Base-by-base conservation (phyloP, 2,113 vertebrate species). In the Pipa parva region DNA sequence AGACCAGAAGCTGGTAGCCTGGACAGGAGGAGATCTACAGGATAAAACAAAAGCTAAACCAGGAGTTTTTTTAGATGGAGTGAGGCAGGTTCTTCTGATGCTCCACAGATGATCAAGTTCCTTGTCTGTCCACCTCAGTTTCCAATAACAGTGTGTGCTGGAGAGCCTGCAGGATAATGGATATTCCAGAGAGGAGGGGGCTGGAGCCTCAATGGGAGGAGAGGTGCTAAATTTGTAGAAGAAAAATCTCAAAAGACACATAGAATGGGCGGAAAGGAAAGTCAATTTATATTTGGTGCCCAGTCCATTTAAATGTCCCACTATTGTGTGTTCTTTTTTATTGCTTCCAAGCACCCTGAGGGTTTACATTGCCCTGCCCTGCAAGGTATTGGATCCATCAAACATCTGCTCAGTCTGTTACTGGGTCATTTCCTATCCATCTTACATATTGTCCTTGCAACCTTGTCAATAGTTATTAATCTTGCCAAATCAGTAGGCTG, bases 251-350 rank as follows among this genome's bases (percentile, higher is more conserved):
- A 66, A 36, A 15, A 49, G 46, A 42, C 39, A 6, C 6, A 49
- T 52, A 52, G 33, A 21, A 59, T 57, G 66, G 65, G 13, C 54
- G 64, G 48, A 45, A 48, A 36, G 64, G 59, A 45, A 57, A 59
- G 57, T 61, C 66, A 21, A 70, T 61, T 61, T 59, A 42, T 70
- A 58, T 29, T 51, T 54, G 46, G 46, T 61, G 37, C 25, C 33
- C 31, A 54, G 57, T 70, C 49, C 66, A 70, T 61, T 70, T 70
- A 59, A 45, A 61, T 54, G 66, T 39, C 46, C 57, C 51, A 24
- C 21, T 46, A 61, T 70, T 69, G 46, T 69, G n/a, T 36, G 28
- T 11, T 7, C 11, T 31, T 49, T 54, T 70, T 70, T 31, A 70
- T 61, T 37, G 49, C 57, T 51, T 29, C 33, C 51, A n/a, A 31